Evolutionary conservation across 1,140 invertebrate species (phyloP), one percentile per base, ranked within the genome.

Genomic region (Lethrus apterus): DNA sequence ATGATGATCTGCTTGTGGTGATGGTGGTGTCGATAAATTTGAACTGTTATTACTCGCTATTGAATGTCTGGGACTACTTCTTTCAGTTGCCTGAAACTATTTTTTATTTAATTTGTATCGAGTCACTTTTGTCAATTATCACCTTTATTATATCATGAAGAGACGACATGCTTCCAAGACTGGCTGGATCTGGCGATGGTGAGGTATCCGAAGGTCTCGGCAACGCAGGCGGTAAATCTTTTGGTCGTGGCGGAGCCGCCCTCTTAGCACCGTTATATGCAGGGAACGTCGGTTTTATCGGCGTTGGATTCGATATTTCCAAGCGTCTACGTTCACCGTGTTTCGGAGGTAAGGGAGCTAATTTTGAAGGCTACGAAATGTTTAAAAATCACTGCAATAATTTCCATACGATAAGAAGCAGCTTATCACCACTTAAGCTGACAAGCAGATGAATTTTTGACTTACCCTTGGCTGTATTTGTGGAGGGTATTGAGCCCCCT

Each of bases 1-100:
- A 54, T 78, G 79, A 58, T 81, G 80, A 62, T 84, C 81, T 46
- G 79, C 75, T 50, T 79, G 78, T 21, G 83, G 82, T 60, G 80
- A 83, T n/a, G 84, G 84, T 44, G 84, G 83, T 48, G 81, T 86
- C 45, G 83, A 85, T 51, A 81, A 72, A 65, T 83, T 84, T 57
- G 81, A 86, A 69, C 83, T 86, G 65, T 85, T 86, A 67, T 87
- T 87, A 29, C 84, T 87, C 18, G 83, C 83, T 56, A 86, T 79
- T 26, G 84, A 88, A 63, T 86, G 84, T 42, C 84, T 73, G 24
- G 83, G 65, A 47, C 65, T 67, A 34, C 55, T 52, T 45, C 55
- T 57, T 35, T 65, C 65, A 4, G 61, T 58, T 29, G 51, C 55
- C 63, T 67, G 24, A 26, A 26, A 26, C 24, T 26, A n/a, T n/a